A percentile compares a stretch with the other conserved stretches of the same genome.
phyloP scores from a whole-genome alignment of 2,113 vertebrate species.

The Pleuronectes platessa region DNA sequence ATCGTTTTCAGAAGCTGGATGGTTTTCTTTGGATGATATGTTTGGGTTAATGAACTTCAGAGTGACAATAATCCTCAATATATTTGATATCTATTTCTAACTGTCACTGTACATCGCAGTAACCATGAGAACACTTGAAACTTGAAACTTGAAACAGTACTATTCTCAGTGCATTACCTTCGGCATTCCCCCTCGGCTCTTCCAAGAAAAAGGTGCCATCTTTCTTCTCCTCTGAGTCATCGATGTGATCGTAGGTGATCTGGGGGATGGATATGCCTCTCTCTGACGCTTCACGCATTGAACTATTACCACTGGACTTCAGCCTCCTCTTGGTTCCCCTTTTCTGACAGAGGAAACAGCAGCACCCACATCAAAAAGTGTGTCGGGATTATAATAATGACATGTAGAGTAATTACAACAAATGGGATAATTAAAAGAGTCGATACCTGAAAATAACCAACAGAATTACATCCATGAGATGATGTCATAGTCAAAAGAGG shows the following conservation, averaged over 20 bases:
- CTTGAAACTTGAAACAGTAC: no score
- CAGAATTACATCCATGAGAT: no score
- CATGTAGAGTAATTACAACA: background rate
- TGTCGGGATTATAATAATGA: background rate
- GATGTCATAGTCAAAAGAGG: no score
- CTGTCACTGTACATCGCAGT: background rate
- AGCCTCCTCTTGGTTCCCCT: slow-evolving; percentile 83
- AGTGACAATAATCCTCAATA: background rate
- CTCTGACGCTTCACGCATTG: slow-evolving; percentile 76
- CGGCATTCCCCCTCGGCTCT: slow-evolving; percentile 77
- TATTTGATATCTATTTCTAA: background rate
- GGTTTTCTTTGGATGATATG: no score
- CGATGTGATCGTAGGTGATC: slow-evolving; percentile 86
- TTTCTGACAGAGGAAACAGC: slow-evolving; percentile 75
- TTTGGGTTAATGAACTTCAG: no score
- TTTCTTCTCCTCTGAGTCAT: slow-evolving; percentile 81
- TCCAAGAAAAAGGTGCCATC: slow-evolving; percentile 78
- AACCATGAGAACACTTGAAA: background rate
- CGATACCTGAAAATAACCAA: background rate
- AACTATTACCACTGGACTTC: slow-evolving; percentile 82
- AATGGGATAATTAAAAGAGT: background rate
- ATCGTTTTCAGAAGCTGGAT: background rate
- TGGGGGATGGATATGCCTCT: slow-evolving; percentile 84
- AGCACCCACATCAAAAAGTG: background rate
- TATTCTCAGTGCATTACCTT: slow-evolving; percentile 55